These are phyloP conservation scores for Arvicanthis niloticus DNA, from an alignment of 2,113 vertebrate genomes.

Conservation along the genomic window DNA sequence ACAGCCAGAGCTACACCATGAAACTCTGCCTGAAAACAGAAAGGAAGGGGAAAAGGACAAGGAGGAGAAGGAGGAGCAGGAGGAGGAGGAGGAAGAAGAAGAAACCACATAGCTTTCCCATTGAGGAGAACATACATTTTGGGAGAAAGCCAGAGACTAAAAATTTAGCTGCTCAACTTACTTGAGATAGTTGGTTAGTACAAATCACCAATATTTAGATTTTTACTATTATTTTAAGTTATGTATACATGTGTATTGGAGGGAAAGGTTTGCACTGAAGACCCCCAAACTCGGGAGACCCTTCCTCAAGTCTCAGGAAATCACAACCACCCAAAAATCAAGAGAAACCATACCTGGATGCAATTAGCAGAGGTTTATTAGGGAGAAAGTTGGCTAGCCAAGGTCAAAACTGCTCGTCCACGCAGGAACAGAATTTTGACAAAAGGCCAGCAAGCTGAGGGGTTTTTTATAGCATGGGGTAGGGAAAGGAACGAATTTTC, in stretches of 20 bases:
- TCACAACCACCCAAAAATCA: too few relatives aligned
- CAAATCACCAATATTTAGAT: not conserved
- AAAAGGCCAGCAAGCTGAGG: too few relatives aligned
- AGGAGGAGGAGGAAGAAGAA: not conserved
- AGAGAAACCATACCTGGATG: too few relatives aligned
- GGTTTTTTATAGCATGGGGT: too few relatives aligned
- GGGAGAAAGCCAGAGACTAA: not conserved
- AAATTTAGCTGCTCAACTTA: not conserved
- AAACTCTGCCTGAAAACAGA: not conserved
- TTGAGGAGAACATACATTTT: not conserved
- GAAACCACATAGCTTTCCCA: not conserved
- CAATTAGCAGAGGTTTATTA: too few relatives aligned
- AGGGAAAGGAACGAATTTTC: too few relatives aligned
- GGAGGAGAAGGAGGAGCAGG: not conserved
- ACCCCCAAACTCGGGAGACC: too few relatives aligned
- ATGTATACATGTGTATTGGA: not conserved
- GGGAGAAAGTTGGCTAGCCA: too few relatives aligned
- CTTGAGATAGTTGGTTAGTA: not conserved
- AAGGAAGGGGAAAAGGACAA: not conserved
- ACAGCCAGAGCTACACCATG: not conserved
- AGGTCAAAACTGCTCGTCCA: too few relatives aligned
- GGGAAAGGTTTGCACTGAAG: not conserved
- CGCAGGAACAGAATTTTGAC: too few relatives aligned
- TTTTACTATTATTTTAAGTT: not conserved
- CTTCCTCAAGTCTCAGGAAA: too few relatives aligned